Percentiles rank a stretch among this genome's conserved stretches.
Conservation (phyloP, 2,888 invertebrate genomes). For the Caenorhabditis becei region DNA sequence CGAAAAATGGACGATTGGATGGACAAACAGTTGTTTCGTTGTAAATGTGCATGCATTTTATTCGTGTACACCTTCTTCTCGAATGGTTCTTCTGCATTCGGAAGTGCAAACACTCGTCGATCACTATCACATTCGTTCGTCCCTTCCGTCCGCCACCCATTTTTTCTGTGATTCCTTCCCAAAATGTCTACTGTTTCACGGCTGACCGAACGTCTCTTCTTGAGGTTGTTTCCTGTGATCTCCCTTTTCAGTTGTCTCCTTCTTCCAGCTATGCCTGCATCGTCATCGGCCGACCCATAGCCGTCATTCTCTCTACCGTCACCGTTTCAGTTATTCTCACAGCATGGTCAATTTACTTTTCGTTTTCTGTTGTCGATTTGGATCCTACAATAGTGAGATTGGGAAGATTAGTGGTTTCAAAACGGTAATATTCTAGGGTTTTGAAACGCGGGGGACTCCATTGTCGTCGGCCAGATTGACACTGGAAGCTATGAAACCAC, state of each 20-base stretch:
- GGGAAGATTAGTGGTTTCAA: background rate
- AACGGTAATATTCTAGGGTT: conserved; percentile 57
- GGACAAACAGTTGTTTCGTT: conserved; percentile 58
- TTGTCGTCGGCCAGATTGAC: conserved; percentile 62
- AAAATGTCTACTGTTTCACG: conserved; percentile 30
- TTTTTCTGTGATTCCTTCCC: conserved; percentile 6
- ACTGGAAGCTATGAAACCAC: conserved; percentile 55
- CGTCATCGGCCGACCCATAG: conserved; percentile 51
- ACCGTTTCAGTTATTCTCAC: conserved; percentile 55
- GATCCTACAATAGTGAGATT: conserved; percentile 61
- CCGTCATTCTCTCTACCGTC: conserved; percentile 54
- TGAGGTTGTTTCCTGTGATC: conserved; percentile 10
- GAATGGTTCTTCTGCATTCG: conserved; percentile 37
- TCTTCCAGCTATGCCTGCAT: conserved; percentile 54
- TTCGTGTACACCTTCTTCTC: conserved; percentile 20
- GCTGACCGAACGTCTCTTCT: conserved; percentile 33
- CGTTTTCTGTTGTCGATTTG: conserved; percentile 62
- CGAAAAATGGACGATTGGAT: conserved; percentile 20
- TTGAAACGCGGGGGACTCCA: conserved; percentile 69
- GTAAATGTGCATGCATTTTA: conserved; percentile 57
- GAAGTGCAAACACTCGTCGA: conserved; percentile 50
- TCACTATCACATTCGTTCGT: conserved; percentile 23
- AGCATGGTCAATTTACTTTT: conserved; percentile 43
- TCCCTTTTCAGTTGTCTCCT: background rate
- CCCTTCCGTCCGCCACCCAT: conserved; percentile 3